Evolutionary conservation across 1,140 invertebrate species (phyloP).

Genomic region (Danaus plexippus): DNA sequence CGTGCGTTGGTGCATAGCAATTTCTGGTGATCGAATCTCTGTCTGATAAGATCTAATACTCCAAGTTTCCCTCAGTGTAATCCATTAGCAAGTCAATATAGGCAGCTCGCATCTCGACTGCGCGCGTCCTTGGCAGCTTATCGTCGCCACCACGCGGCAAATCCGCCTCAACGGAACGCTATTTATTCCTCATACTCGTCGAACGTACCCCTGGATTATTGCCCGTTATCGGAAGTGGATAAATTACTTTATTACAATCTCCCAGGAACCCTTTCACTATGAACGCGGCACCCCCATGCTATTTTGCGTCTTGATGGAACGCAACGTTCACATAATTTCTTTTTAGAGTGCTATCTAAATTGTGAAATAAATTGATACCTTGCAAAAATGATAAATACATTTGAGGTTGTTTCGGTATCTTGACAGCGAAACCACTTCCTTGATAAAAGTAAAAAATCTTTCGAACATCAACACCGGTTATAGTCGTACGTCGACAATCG

Average conservation of each 20-base stretch:
- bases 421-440: constrained; percentile 1
- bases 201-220: constrained; percentile 26
- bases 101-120: constrained; percentile 14
- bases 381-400: constrained; percentile 38
- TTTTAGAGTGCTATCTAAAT: constrained; percentile 41
- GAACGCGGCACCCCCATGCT: constrained; percentile 35
- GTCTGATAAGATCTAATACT: no score
- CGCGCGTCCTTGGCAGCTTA: constrained; percentile 22
- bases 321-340: constrained; percentile 38
- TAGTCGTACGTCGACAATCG: constrained; percentile 1
- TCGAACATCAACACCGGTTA: constrained; percentile 1
- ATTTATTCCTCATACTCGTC: constrained; percentile 24
- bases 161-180: constrained; percentile 17
- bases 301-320: constrained; percentile 47
- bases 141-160: constrained; percentile 26
- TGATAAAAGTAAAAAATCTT: not conserved
- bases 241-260: constrained; percentile 64
- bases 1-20: no score
- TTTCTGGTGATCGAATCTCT: no score
- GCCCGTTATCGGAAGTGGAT: constrained; percentile 60
- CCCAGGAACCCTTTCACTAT: constrained; percentile 46
- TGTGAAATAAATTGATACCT: constrained; percentile 32
- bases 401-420: constrained; percentile 7
- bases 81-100: constrained; percentile 26
- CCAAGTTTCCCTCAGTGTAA: not conserved